Conservation (phyloP, 2,113 vertebrate species). For the Prunella fulvescens region DNA sequence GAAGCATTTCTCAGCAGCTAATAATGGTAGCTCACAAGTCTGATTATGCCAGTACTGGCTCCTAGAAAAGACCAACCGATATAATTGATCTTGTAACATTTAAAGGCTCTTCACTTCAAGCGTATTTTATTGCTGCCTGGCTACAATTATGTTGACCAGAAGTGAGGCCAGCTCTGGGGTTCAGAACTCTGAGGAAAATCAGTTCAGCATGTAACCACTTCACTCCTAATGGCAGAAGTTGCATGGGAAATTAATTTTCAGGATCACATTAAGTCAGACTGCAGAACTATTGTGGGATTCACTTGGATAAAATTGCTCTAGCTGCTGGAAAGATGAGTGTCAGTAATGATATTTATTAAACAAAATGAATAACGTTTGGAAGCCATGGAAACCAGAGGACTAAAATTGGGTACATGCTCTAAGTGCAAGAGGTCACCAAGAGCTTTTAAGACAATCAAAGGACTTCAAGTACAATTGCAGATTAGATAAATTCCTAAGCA, state of each 20-base stretch:
- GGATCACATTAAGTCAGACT: slow-evolving; percentile 68
- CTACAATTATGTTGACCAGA: slow-evolving; percentile 49
- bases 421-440: slow-evolving; percentile 41
- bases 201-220: slow-evolving; percentile 62
- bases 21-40: neutral
- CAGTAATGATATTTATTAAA: slow-evolving; percentile 75
- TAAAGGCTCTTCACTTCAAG: slow-evolving; percentile 35
- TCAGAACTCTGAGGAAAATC: slow-evolving; percentile 62
- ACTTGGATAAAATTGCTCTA: slow-evolving; percentile 66
- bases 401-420: slow-evolving; percentile 1
- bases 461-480: slow-evolving; percentile 1
- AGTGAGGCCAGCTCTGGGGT: slow-evolving; percentile 18
- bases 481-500: slow-evolving; percentile 28
- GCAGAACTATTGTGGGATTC: slow-evolving; percentile 62
- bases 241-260: slow-evolving; percentile 77
- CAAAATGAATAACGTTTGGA: slow-evolving; percentile 69
- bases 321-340: slow-evolving; percentile 65
- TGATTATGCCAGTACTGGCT: slow-evolving; percentile 40
- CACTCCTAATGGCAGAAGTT: slow-evolving; percentile 62
- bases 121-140: slow-evolving; percentile 20
- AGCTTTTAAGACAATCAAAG: slow-evolving; percentile 67
- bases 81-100: slow-evolving; percentile 58
- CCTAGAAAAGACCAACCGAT: slow-evolving; percentile 45
- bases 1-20: neutral
- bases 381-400: slow-evolving; percentile 60